Conservation (phyloP, 2,113 vertebrate genomes). For the Dasyprocta punctata region DNA sequence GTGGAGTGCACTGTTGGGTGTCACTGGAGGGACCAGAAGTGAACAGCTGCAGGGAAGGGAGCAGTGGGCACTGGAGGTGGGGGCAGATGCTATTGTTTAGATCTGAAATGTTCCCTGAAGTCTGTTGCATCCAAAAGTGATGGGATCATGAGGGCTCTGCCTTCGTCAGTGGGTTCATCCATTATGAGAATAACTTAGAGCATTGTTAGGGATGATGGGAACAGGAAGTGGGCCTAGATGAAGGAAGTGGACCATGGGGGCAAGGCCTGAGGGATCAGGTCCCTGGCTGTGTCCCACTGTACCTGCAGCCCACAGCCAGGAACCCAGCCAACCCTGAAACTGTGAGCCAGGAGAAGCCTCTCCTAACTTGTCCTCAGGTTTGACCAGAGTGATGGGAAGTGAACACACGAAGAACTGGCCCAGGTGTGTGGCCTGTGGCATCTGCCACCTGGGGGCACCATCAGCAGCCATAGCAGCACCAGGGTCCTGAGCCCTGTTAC, state of each 20-base stretch:
- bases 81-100: neutral
- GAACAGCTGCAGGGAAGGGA: neutral
- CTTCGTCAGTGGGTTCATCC: neutral
- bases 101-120: neutral
- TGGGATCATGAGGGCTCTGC: neutral
- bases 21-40: neutral
- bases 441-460: neutral
- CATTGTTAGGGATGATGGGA: neutral
- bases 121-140: neutral
- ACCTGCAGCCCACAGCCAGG: neutral
- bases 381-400: neutral
- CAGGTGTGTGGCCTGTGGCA: neutral
- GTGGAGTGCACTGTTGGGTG: too few species aligned
- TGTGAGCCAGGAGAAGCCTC: neutral
- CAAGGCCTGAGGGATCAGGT: neutral
- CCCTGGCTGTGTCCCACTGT: neutral
- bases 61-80: rapidly evolving
- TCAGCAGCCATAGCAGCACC: neutral
- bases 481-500: too few species aligned
- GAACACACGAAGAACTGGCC: neutral
- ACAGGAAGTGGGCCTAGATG: neutral
- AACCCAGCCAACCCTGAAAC: neutral
- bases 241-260: neutral
- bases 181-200: neutral
- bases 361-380: neutral